phyloP scores from a whole-genome alignment of 2,797 vertebrate genomes.

The Chelonia mydas region DNA sequence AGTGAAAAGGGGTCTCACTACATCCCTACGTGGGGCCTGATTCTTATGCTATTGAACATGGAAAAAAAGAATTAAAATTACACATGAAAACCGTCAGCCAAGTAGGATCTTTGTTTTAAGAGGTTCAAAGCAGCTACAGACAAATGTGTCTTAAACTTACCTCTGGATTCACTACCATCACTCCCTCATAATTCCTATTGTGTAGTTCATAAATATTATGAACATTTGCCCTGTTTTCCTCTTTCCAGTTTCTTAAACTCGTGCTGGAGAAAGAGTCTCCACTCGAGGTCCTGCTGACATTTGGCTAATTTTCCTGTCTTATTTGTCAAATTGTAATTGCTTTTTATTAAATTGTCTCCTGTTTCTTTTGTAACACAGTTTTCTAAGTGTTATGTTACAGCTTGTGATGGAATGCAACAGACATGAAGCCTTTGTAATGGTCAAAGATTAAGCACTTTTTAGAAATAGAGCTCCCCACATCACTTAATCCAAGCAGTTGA shows the following conservation, averaged over 20 bases:
- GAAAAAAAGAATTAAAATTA: not conserved
- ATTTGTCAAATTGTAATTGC: not conserved
- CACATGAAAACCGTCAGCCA: not conserved
- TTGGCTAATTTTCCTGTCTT: not conserved
- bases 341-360: conserved; percentile 23
- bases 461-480: conserved; percentile 27
- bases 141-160: not conserved
- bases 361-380: conserved; percentile 31
- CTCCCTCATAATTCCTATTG: not conserved
- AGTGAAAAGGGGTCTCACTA: too few species aligned
- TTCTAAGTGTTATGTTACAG: conserved; percentile 28
- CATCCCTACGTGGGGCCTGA: not conserved
- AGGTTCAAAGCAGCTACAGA: not conserved
- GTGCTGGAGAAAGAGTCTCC: not conserved
- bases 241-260: not conserved
- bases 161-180: not conserved
- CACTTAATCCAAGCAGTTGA: conserved; percentile 28
- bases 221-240: not conserved
- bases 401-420: conserved; percentile 26
- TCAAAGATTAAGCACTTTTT: conserved; percentile 48
- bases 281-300: not conserved
- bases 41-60: not conserved
- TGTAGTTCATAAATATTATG: not conserved
- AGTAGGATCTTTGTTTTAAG: not conserved
- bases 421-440: conserved; percentile 48